Evolutionary conservation across 1,140 invertebrate species (phyloP), one percentile per base, ranked within the genome.

Genomic region (Sarcophaga peregrina): DNA sequence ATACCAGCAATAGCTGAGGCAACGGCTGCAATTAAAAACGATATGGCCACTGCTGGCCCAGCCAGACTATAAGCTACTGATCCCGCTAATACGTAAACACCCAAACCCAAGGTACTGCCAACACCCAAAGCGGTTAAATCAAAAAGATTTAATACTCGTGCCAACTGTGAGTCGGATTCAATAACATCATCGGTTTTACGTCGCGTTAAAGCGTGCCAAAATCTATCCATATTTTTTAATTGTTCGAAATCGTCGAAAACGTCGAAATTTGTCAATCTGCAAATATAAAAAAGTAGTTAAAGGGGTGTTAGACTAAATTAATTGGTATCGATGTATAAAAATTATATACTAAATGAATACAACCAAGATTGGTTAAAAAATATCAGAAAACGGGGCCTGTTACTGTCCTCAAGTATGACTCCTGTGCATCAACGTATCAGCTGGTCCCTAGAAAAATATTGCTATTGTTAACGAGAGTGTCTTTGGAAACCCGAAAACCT

Each of bases 61-160:
- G 97, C 95, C 0, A 94, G 94, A 45, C 94, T 93, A 88, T 94
- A 96, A 15, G 97, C 96, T 1, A 98, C 97, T 80, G 95, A 93
- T 15, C 97, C 97, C 25, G 96, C 96, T 45, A 98, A 91, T 5
- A 98, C 96, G 90, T 98, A 98, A 10, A 98, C 96, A 0, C 97
- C 97, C n/a, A 98, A 92, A 0, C 97, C 97, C 1, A 98, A 91
- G 0, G 97, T 98, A 83, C 95, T 95, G 9, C 97, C 97, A 46
- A 98, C 95, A 2, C 96, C 96, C 7, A 98, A 91, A 0, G 94
- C 94, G 0, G 95, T 96, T 5, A 98, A 91, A 91, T 98, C 96
- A n/a, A 96, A 86, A 0, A 96, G 91, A 9, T 93, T 94, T 13
- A 98, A 91, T 10, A 96, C 95, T 85, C 96, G 90, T 0, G 94